Base-by-base conservation (phyloP, 2,888 invertebrate species). In the Drosophila quinaria region DNA sequence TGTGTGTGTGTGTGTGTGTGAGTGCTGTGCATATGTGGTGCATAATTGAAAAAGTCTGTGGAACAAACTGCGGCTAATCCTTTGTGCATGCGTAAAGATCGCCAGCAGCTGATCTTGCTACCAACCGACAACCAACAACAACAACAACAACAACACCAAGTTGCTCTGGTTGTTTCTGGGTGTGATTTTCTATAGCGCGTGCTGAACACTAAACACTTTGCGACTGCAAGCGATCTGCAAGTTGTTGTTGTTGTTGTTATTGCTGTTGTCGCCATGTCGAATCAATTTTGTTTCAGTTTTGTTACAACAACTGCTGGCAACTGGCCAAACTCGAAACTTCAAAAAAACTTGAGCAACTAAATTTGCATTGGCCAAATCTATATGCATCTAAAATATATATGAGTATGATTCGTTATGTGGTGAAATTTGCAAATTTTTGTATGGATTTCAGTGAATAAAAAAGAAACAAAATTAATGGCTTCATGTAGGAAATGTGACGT, bases 271-370 rank as follows among this genome's bases (percentile, higher is more conserved):
- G 80, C 66, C 62, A 68, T 78, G 88, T 87, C 76, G 73, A 66
- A 78, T 86, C 86, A 78, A 78, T 74, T 84, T 86, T 83, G 87
- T 64, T 70, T 83, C 86, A 82, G 60, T 70, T 79, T 64, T 56
- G 70, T 67, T 68, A 37, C 56, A 50, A 46, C 87, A 61, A 62
- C 63, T 4, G 4, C 54, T 41, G 41, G 35, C 74, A 77, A 66
- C 67, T 68, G 65, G 74, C 82, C 69, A 74, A 83, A 87, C 88
- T 60, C 74, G 87, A 71, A 85, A 63, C 54, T 3, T 25, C 5
- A 8, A 13, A 54, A 54, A 29, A 50, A 70, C 85, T 78, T 87
- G 60, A 55, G 83, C 88, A 85, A 85, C 83, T 62, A 74, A 79
- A 81, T 88, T 86, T 78, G 86, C 86, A 82, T 82, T 77, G 67